Evolutionary conservation across 2,113 vertebrate genomes (phyloP).

Genomic region (Mesoclemmys tuberculata): DNA sequence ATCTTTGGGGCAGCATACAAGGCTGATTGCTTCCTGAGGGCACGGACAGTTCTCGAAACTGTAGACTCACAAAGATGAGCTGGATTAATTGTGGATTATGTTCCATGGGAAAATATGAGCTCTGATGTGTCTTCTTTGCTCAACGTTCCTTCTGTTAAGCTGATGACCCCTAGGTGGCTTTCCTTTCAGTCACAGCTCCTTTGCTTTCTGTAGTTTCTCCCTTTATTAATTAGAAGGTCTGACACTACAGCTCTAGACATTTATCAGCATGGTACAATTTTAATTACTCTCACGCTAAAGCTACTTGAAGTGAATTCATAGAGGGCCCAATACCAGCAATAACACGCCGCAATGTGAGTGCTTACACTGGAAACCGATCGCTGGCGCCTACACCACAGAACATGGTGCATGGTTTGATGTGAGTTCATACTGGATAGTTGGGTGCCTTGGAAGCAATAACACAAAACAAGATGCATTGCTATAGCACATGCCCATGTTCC

Average conservation of each 20-base stretch:
- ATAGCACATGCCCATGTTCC: fast-evolving
- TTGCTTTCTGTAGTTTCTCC: conserved; percentile 65
- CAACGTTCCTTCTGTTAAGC: conserved; percentile 32
- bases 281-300: conserved; percentile 73
- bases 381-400: background rate
- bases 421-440: background rate
- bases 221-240: conserved; percentile 79
- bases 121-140: conserved; percentile 52
- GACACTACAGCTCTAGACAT: conserved; percentile 73
- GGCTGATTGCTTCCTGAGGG: conserved; percentile 46
- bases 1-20: conserved; percentile 40
- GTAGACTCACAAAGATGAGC: conserved; percentile 31
- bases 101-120: conserved; percentile 29
- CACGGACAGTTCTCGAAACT: conserved; percentile 29
- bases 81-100: conserved; percentile 62
- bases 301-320: background rate
- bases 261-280: conserved; percentile 73
- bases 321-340: background rate
- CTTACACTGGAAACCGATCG: background rate
- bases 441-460: background rate
- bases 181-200: conserved; percentile 53
- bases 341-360: background rate
- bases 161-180: conserved; percentile 34
- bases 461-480: background rate
- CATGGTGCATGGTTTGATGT: background rate